Base-by-base conservation (phyloP, 2,888 invertebrate species). In the Hipparchia semele region DNA sequence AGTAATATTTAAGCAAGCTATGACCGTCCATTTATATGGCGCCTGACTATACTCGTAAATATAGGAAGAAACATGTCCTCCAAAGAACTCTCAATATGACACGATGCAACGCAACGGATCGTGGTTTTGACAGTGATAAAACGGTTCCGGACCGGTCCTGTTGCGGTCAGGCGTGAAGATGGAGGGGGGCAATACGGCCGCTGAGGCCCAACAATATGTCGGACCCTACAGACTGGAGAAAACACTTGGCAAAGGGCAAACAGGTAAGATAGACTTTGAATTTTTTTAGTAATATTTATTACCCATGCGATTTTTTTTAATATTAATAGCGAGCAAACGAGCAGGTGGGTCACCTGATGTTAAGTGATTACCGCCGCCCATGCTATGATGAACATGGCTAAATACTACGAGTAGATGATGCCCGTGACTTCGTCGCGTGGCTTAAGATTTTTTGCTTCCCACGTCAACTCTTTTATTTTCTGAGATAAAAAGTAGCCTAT, bases 211-310 rank as follows among this genome's bases (percentile, higher is more conserved):
- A 94, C 97, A 98, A 89, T 99, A 99, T 95, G 99, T 99, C 85
- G 99, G 99, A 82, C 99, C 99, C 75, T 99, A 99, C 95, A 95
- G 99, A 90, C 95, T 99, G 92, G 99, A 99, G 94, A 99, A 99
- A 94, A 99, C 99, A 71, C 96, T 99, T 79, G 99, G 99, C 83
- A 99, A 99, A 93, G 99, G 99, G 79, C 99, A 99, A 94, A 99
- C 99, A 91, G 99, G 99, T 99, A 94, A 94, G 94, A 45, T 7
- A 8, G 33, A 51, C 49, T 46, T 39, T 58, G 58, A 23, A 8
- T 58, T 13, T 54, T 5, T 12, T 54, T 54, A 12, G 1, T 53
- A 53, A 2, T 10, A 8, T 53, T 53, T 53, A 8, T 53, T 53
- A 46, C 4, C 6, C 6, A 46, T 46, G 23, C 23, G 23, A 23